Percentiles rank a stretch among this genome's conserved stretches.
Evolutionary conservation across 2,113 vertebrate species (phyloP).

Genomic region (Laterallus jamaicensis): DNA sequence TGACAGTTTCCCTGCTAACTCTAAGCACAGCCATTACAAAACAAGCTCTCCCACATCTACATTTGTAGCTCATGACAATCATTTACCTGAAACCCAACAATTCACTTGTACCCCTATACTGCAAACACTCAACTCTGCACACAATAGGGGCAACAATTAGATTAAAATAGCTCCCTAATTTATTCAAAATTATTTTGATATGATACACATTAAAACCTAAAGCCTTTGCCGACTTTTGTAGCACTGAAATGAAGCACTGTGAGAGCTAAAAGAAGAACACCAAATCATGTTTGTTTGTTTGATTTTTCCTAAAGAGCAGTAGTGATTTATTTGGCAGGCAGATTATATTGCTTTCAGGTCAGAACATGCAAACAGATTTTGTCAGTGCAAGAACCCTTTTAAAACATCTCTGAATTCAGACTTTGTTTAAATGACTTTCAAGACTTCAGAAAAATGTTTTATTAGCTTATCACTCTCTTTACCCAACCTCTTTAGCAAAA

Average conservation of each 20-base stretch:
- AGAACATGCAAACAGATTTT: neutral
- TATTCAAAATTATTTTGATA: slow-evolving; percentile 7
- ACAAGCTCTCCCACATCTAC: neutral
- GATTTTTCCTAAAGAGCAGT: neutral
- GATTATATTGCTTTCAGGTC: neutral
- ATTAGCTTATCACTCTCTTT: neutral
- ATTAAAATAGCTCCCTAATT: neutral
- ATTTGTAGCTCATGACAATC: neutral
- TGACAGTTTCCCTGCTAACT: neutral
- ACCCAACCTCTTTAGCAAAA: neutral
- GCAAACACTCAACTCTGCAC: neutral
- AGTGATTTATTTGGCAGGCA: slow-evolving; percentile 2
- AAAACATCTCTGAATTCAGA: neutral
- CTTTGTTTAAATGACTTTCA: neutral
- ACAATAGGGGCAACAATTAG: neutral
- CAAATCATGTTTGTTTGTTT: neutral
- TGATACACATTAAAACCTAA: neutral
- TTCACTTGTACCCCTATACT: neutral
- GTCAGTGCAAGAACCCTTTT: neutral
- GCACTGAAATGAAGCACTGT: neutral
- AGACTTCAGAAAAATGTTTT: neutral
- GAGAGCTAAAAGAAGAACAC: neutral
- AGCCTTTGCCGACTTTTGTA: neutral
- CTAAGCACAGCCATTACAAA: neutral
- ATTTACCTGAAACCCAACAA: neutral